Conservation (phyloP, 1,140 invertebrate species). For the Marisa cornuarietis region DNA sequence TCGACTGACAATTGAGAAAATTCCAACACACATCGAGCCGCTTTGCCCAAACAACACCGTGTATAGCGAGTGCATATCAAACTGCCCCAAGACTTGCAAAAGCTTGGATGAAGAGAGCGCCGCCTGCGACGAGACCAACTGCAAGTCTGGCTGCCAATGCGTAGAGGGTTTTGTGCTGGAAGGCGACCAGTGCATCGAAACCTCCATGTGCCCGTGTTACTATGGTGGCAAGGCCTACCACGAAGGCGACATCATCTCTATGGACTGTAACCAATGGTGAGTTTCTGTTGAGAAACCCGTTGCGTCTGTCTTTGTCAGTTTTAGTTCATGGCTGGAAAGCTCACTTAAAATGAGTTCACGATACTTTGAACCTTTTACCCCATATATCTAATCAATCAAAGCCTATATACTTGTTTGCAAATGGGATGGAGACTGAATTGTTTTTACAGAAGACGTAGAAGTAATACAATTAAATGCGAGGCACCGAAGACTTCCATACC, state of each 20-base stretch:
- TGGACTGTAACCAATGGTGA: conserved; percentile 86
- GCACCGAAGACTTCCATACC: too few species aligned
- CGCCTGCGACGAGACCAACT: conserved; percentile 64
- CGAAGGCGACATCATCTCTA: conserved; percentile 79
- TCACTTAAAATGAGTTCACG: too few species aligned
- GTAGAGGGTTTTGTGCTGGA: conserved; percentile 74
- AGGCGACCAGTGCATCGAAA: conserved; percentile 75
- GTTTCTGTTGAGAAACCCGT: conserved; percentile 22
- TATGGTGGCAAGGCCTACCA: conserved; percentile 82
- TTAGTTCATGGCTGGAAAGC: too few species aligned
- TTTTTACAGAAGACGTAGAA: too few species aligned
- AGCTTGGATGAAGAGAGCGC: conserved; percentile 77
- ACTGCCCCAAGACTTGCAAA: conserved; percentile 80
- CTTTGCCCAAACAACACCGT: conserved; percentile 70
- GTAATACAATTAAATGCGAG: too few species aligned
- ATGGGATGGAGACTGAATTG: too few species aligned
- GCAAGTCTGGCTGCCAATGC: conserved; percentile 78
- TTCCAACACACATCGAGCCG: conserved; percentile 70
- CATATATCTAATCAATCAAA: too few species aligned
- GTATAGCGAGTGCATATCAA: conserved; percentile 78
- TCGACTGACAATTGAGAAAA: conserved; percentile 68
- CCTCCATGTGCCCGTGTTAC: conserved; percentile 83
- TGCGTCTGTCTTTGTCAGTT: too few species aligned
- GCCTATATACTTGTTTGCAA: too few species aligned
- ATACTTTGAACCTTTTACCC: too few species aligned